Percentiles rank a stretch among this genome's conserved stretches.
phyloP scores from a whole-genome alignment of 2,113 vertebrate species.

The Cygnus atratus region DNA sequence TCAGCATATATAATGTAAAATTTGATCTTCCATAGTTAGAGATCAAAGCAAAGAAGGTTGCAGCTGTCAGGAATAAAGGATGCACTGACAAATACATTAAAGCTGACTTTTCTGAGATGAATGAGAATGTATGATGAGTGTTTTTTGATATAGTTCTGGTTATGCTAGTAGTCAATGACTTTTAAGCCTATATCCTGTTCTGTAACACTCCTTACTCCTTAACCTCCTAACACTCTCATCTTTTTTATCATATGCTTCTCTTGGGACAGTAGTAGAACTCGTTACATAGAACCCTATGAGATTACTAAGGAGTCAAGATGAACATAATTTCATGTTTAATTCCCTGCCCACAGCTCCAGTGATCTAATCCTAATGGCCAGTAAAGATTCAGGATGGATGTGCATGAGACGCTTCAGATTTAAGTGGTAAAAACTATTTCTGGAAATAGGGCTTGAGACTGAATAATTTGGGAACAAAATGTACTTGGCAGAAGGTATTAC shows the following conservation, averaged over 20 bases:
- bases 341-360: not conserved
- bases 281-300: not conserved
- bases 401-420: not conserved
- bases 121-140: not conserved
- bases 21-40: not conserved
- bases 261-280: not conserved
- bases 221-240: not conserved
- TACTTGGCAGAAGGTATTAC: not conserved
- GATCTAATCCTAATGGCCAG: not conserved
- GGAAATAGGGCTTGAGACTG: not conserved
- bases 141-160: not conserved
- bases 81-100: not conserved
- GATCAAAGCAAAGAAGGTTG: not conserved
- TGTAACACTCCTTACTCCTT: not conserved
- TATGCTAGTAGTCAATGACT: not conserved
- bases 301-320: not conserved
- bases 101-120: not conserved
- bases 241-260: not conserved
- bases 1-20: not conserved
- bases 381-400: not conserved
- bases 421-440: not conserved
- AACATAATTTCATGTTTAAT: not conserved
- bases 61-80: not conserved
- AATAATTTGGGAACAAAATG: not conserved
- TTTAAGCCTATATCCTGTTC: not conserved